Evolutionary conservation across 2,888 invertebrate species (phyloP), one percentile per base, ranked within the genome.

Genomic region (Thecocarcelia acutangulata): DNA sequence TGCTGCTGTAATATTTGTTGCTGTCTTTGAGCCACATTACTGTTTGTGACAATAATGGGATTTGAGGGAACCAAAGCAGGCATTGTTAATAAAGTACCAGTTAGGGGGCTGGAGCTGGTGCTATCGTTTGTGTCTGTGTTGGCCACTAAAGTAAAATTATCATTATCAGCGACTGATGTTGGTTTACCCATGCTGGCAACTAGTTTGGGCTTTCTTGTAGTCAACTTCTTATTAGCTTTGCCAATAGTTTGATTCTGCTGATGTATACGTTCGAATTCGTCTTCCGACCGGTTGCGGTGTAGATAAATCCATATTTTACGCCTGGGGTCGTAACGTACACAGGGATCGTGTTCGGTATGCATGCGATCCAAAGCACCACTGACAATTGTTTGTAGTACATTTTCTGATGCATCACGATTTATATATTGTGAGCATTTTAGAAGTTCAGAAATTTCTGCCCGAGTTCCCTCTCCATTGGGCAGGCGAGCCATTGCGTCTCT

Each of bases 261-360:
- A 87, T 95, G 94, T 84, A 94, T 92, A 85, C 93, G 92, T 89
- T 95, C 94, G 83, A 93, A 93, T 85, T 93, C 93, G 54, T 92
- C 92, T 85, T 93, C 93, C 0, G 90, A 91, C 58, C 93, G 90
- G 87, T 94, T 93, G 74, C 97, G 93, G 90, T 98, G 98, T 72
- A 98, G 92, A 90, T 98, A 98, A n/a, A 98, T 96, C 98, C 98
- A 98, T 37, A 97, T 94, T 86, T 98, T 97, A 4, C 96, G 93
- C 86, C 96, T 94, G 1, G 96, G 95, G 89, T 98, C 97, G 88
- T 97, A 98, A 86, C 97, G 96, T 0, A 98, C 97, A 86, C 97
- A 96, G 0, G 98, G 98, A 91, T 98, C 98, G 0, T 93, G 90
- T 84, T 98, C 96, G 11, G 95, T 96, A 86, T 97, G 96, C 89